Evolutionary conservation across 2,797 vertebrate genomes (phyloP), one percentile per base, ranked within the genome.

Genomic region (Amniataba percoides): DNA sequence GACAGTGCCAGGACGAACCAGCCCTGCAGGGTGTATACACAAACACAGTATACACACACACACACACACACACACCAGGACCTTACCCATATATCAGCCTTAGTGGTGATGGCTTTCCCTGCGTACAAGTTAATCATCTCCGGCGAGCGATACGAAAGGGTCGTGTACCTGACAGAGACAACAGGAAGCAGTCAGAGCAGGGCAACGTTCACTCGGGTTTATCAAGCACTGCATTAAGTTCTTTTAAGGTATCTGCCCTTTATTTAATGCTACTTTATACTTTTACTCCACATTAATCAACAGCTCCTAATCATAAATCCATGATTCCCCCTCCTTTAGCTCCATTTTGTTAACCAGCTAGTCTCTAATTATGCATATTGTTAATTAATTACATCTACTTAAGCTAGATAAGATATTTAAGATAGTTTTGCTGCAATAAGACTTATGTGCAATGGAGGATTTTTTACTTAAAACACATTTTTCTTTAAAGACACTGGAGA

Each of bases 71-170:
- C 18, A 67, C 0, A 61, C 53, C 0, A 31, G 12, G 64, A 43
- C 1, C 97, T 96, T 95, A 99, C 98, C 98, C 98, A 99, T 86
- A 99, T 97, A 95, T 99, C 98, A 93, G 98, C 97, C 94, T 99
- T 99, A 77, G 97, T 99, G 89, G 97, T 99, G 94, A 99, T 97
- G 83, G 97, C 87, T 86, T 97, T 99, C 87, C 98, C 97, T 93
- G 97, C 97, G 74, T 99, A 99, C 86, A 99, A 93, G 90, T 99
- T 99, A 83, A 99, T 97, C 98, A 99, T 99, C 95, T 99, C 98
- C 1, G 98, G 98, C 31, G 98, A 97, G 82, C 98, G 97, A 91
- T 99, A 99, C 0, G 98, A 99, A 11, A 99, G 95, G 1, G 98
- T 99, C 0, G 98, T 99, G 92, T 99, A 99, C 91, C 98, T 99